These are phyloP conservation scores for Hemibagrus guttatus DNA, from an alignment of 2,797 vertebrate species.

Conservation along the genomic window DNA sequence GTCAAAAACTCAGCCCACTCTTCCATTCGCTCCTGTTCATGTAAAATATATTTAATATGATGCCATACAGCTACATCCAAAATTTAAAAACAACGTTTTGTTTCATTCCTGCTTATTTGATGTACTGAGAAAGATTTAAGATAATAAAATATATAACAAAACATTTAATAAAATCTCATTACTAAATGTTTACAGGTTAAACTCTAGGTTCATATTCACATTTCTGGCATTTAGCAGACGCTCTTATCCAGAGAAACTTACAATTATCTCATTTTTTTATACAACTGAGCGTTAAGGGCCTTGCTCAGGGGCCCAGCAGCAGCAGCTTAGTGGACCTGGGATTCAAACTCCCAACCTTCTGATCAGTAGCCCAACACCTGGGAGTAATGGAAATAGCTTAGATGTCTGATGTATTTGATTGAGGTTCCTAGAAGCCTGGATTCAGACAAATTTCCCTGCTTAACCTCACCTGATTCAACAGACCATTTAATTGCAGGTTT, in stretches of 20 bases:
- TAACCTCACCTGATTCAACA: not conserved
- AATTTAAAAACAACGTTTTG: conserved; percentile 1
- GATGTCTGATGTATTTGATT: not conserved
- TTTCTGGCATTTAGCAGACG: no score
- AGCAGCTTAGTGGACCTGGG: no score
- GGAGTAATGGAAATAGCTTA: not conserved
- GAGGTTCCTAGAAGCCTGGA: not conserved
- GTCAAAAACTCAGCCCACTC: not conserved
- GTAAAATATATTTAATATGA: not conserved
- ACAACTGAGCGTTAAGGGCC: no score
- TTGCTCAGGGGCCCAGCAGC: no score
- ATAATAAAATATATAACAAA: not conserved
- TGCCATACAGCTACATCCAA: not conserved
- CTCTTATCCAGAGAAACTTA: no score
- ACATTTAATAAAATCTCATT: not conserved
- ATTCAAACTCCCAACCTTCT: not conserved
- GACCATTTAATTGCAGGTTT: not conserved
- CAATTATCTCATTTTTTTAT: no score
- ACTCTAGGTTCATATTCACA: not conserved
- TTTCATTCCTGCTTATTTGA: conserved; percentile 14
- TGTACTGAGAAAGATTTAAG: conserved; percentile 1
- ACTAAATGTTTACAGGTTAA: not conserved
- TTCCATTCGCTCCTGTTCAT: conserved; percentile 7
- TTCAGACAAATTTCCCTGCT: not conserved
- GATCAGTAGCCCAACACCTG: no score